Evolutionary conservation across 2,888 invertebrate species (phyloP).

Genomic region (Plemyria rubiginata): DNA sequence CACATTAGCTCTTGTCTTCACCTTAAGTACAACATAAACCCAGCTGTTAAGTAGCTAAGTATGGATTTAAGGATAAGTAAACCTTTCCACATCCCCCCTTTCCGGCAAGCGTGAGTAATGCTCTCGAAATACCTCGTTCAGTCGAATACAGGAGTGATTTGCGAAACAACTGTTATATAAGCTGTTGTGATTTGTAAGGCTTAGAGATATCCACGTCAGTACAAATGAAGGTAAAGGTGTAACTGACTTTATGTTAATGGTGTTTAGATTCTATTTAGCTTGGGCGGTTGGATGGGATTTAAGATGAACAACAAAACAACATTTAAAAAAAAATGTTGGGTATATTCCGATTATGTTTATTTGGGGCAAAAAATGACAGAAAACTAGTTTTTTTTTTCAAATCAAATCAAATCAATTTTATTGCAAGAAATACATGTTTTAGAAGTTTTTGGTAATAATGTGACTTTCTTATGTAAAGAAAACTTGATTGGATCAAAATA

Average conservation of each 20-base stretch:
- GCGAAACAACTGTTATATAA: slow-evolving; percentile 15
- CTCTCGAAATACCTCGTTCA: slow-evolving; percentile 29
- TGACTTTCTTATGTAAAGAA: no score
- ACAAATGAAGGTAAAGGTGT: neutral
- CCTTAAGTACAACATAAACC: neutral
- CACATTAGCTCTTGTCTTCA: no score
- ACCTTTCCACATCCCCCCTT: slow-evolving; percentile 25
- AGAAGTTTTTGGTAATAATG: no score
- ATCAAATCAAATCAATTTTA: no score
- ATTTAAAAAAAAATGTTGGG: no score
- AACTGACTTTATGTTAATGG: neutral
- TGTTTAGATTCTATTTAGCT: neutral
- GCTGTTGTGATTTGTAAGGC: neutral
- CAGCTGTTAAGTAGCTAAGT: neutral
- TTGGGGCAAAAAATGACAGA: no score
- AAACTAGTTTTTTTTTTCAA: no score
- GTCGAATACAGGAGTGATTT: slow-evolving; percentile 22
- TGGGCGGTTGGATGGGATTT: neutral
- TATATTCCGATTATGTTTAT: no score
- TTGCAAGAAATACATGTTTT: no score
- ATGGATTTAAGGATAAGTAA: neutral
- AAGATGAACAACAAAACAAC: no score
- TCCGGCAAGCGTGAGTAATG: slow-evolving; percentile 35
- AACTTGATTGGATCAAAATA: no score
- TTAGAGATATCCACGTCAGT: neutral